Percentiles rank a stretch among this genome's conserved stretches.
Evolutionary conservation across 2,797 vertebrate species (phyloP).

Genomic region (Phataginus tricuspis): DNA sequence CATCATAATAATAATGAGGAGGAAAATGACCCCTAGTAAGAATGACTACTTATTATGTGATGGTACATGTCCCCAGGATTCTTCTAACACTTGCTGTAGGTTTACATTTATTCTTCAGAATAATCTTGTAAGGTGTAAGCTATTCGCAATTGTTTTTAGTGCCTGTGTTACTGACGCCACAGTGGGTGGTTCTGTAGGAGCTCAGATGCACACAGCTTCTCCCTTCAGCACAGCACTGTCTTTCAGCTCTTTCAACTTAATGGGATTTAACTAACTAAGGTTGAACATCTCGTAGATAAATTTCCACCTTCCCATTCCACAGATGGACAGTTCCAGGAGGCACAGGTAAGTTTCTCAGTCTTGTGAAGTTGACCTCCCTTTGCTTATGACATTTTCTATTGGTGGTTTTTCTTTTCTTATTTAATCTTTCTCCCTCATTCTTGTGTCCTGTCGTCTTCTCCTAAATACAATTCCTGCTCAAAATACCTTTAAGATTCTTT

Average conservation of each 20-base stretch:
- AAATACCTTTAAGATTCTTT: background rate
- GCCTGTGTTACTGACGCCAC: background rate
- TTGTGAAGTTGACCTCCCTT: background rate
- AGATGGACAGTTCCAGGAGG: background rate
- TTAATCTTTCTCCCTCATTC: background rate
- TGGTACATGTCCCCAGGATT: background rate
- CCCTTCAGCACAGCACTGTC: background rate
- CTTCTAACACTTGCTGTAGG: background rate
- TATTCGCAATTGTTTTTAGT: background rate
- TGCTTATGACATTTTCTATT: background rate
- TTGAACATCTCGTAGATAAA: background rate
- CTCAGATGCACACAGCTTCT: background rate
- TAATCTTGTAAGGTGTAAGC: background rate
- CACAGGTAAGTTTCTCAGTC: background rate
- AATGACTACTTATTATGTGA: background rate
- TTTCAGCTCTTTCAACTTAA: background rate
- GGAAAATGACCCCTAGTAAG: background rate
- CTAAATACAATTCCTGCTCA: background rate
- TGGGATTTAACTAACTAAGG: background rate
- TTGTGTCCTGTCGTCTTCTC: background rate
- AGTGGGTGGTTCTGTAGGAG: rapidly evolving
- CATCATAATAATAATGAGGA: background rate
- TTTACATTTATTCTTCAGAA: background rate
- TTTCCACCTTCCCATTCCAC: background rate
- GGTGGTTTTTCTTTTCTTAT: background rate